phyloP scores from a whole-genome alignment of 1,140 invertebrate species.

The Lineus longissimus region DNA sequence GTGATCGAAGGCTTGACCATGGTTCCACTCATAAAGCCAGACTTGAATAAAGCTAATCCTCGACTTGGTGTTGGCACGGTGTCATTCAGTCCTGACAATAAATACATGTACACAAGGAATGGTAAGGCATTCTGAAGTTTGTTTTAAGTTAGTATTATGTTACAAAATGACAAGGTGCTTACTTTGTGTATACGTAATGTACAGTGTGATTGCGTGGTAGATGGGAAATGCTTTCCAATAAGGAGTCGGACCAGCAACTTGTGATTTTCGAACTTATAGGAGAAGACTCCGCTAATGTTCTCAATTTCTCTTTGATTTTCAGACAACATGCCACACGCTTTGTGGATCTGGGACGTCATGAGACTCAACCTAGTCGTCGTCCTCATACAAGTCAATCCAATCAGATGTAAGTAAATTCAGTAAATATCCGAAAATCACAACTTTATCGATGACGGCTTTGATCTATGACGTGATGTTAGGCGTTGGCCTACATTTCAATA shows the following conservation, averaged over 20 bases:
- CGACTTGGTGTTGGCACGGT: slow-evolving; percentile 47
- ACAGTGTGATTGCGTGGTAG: no score
- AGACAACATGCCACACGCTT: slow-evolving; percentile 51
- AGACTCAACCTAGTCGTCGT: slow-evolving; percentile 38
- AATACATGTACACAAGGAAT: slow-evolving; percentile 52
- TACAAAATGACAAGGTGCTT: no score
- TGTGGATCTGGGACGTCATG: slow-evolving; percentile 53
- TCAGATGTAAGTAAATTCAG: slow-evolving; percentile 40
- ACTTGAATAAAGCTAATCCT: slow-evolving; percentile 49
- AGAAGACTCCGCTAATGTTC: no score
- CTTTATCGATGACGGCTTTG: no score
- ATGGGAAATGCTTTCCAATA: background rate
- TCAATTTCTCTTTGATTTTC: slow-evolving; percentile 5
- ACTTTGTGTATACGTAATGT: no score
- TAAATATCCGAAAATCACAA: background rate
- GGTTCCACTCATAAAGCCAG: slow-evolving; percentile 45
- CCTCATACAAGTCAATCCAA: slow-evolving; percentile 42
- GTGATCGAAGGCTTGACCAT: slow-evolving; percentile 31
- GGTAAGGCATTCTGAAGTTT: slow-evolving; percentile 26
- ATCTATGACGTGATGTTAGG: no score
- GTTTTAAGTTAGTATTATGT: background rate
- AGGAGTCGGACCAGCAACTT: background rate
- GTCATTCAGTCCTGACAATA: slow-evolving; percentile 48
- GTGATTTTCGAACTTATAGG: no score
- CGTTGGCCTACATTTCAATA: background rate